Percentiles rank a stretch among this genome's conserved stretches.
These are phyloP conservation scores for Macrotrachela quadricornifera DNA, from an alignment of 1,140 invertebrate species.

Conservation along the genomic window DNA sequence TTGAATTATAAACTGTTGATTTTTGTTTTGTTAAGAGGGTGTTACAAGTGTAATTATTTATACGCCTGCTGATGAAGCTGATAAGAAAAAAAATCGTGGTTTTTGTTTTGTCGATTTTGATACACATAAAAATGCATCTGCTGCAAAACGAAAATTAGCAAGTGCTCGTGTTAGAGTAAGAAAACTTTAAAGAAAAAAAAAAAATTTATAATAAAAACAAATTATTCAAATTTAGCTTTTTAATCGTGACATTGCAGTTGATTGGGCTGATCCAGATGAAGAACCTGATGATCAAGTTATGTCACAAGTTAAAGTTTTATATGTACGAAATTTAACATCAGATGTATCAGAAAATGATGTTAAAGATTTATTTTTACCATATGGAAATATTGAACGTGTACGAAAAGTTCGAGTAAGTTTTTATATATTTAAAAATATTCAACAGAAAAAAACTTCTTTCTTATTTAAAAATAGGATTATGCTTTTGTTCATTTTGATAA, in stretches of 20 bases:
- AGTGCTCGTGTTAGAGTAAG: slow-evolving; percentile 23
- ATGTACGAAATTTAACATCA: slow-evolving; percentile 86
- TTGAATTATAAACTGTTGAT: no score
- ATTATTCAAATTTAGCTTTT: slow-evolving; percentile 37
- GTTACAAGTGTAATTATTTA: slow-evolving; percentile 96
- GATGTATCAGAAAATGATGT: slow-evolving; percentile 83
- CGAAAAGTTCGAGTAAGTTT: no score
- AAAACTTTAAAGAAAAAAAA: slow-evolving; percentile 9
- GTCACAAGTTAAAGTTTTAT: slow-evolving; percentile 86
- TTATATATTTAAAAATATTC: no score
- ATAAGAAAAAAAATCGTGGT: slow-evolving; percentile 89
- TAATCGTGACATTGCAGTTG: slow-evolving; percentile 97
- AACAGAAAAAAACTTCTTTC: no score
- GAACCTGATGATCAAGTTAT: slow-evolving; percentile 94
- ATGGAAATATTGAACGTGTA: slow-evolving; percentile 81
- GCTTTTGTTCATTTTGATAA: slow-evolving; percentile 98
- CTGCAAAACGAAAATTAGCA: slow-evolving; percentile 78
- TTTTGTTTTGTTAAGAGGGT: slow-evolving; percentile 57
- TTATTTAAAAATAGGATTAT: slow-evolving; percentile 95
- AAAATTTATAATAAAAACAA: neutral
- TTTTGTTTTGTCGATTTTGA: slow-evolving; percentile 99
- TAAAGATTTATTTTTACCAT: slow-evolving; percentile 74
- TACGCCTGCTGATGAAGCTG: slow-evolving; percentile 76
- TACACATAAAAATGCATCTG: slow-evolving; percentile 89
- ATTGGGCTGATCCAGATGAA: slow-evolving; percentile 98